phyloP scores from a whole-genome alignment of 2,888 invertebrate genomes.

The Drosophila seclusa region DNA sequence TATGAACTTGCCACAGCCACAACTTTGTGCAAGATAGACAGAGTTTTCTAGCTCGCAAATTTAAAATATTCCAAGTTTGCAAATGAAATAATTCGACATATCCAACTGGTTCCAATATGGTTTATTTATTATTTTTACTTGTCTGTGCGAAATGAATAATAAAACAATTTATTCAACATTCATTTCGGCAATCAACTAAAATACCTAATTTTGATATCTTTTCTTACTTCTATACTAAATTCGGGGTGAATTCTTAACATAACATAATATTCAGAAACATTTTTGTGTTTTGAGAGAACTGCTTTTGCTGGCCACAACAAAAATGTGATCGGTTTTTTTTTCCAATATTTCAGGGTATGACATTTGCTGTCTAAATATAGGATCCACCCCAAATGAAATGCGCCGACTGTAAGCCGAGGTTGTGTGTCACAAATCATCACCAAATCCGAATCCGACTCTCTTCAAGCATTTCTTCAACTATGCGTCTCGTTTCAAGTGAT shows the following conservation, averaged over 20 bases:
- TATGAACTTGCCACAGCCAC: not conserved
- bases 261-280: not conserved
- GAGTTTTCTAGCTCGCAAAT: not conserved
- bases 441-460: constrained; percentile 13
- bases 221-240: not conserved
- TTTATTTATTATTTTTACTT: not conserved
- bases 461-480: not conserved
- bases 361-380: constrained; percentile 54
- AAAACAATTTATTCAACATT: not conserved
- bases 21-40: no score
- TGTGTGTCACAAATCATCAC: constrained; percentile 57
- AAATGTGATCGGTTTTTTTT: not conserved
- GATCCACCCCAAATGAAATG: constrained; percentile 29
- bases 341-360: not conserved
- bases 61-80: not conserved
- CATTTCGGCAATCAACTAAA: not conserved
- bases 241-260: not conserved
- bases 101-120: not conserved
- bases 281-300: not conserved
- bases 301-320: not conserved
- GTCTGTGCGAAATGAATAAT: not conserved
- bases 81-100: not conserved
- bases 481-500: constrained; percentile 28
- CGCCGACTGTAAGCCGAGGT: constrained; percentile 43
- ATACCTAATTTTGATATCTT: not conserved